Evolutionary conservation across 1,140 invertebrate genomes (phyloP), one percentile per base, ranked within the genome.

Genomic region (Schlechtendalia chinensis): DNA sequence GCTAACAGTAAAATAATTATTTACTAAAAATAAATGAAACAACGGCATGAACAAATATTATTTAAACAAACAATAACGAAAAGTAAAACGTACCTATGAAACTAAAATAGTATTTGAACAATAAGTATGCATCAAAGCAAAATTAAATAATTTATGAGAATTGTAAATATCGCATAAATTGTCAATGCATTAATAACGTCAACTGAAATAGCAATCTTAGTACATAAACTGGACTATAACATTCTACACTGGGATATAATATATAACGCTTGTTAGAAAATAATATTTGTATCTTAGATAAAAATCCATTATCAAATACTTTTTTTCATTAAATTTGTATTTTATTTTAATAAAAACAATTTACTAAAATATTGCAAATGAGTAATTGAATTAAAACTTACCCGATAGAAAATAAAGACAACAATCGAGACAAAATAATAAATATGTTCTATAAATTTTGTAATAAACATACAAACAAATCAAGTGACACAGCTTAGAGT

Each of bases 21-120:
- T n/a, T n/a, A 29, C 27, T 32, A 17, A 17, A 19, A 32, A 39
- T 19, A 32, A 32, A 63, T 63, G 32, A 61, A 8, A 29, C 16
- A 6, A 17, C 24, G 24, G 16, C 24, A 27, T 61, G 17, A 59
- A 39, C 2, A 27, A 27, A 8, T 29, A 61, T 27, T 27, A 61
- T 6, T 19, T 61, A 61, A 61, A 61, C 14, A 29, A 61, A 29
- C 17, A 14, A 17, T 29, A 24, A 61, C 16, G 17, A 16, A 27
- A 29, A 5, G 17, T 61, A n/a, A n/a, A n/a, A n/a, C n/a, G 17
- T 27, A 61, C 24, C 1, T 27, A 61, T 17, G 27, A 39, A 27
- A 29, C 59, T 61, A 61, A 16, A 61, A 61, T 61, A 29, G 16
- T 61, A 61, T 27, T 61, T 27, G 27, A 61, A 61, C 27, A 61